A percentile compares a stretch with the other conserved stretches of the same genome.
Conservation (phyloP, 2,113 vertebrate genomes). For the Mionectes macconnelli region DNA sequence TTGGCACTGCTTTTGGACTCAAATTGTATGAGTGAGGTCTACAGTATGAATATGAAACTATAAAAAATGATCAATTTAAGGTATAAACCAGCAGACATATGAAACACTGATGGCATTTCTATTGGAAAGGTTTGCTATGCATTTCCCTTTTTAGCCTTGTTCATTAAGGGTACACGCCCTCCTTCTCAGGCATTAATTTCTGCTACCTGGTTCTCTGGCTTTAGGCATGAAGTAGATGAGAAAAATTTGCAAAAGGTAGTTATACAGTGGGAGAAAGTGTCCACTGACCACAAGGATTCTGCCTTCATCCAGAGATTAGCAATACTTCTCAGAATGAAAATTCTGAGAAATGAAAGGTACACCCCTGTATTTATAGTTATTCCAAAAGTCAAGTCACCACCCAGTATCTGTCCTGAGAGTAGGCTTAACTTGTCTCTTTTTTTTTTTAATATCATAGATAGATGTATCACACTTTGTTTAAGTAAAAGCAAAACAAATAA, state of each 20-base stretch:
- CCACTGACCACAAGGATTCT: background rate
- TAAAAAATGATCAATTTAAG: background rate
- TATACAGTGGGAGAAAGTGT: background rate
- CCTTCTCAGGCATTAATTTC: background rate
- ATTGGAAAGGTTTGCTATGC: background rate
- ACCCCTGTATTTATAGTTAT: background rate
- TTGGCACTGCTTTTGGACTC: background rate
- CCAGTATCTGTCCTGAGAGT: background rate
- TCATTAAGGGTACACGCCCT: background rate
- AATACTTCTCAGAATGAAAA: background rate
- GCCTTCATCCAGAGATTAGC: background rate
- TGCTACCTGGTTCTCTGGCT: background rate
- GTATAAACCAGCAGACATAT: background rate
- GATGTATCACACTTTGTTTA: background rate
- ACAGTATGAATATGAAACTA: background rate
- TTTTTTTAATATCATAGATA: background rate
- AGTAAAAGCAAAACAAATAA: background rate
- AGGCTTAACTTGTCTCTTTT: background rate
- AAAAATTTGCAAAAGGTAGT: background rate
- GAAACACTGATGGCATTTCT: background rate
- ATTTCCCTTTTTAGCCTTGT: background rate
- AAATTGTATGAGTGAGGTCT: background rate
- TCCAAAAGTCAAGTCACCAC: background rate
- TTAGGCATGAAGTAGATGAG: background rate
- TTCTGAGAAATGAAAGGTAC: background rate